phyloP scores from a whole-genome alignment of 2,888 invertebrate species.

The Campoplex nolae region DNA sequence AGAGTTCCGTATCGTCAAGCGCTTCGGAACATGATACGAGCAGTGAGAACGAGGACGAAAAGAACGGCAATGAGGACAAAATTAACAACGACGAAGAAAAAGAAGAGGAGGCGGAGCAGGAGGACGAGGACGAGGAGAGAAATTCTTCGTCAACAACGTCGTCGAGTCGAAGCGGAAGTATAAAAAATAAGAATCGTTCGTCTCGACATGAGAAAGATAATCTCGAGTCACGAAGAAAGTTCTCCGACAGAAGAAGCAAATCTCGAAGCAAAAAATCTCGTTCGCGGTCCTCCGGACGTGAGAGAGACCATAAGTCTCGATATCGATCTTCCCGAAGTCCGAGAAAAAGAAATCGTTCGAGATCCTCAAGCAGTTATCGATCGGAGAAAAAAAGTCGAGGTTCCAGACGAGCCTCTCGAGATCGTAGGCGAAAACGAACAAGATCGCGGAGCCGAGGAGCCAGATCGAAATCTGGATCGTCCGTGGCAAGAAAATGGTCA shows the following conservation, averaged over 20 bases:
- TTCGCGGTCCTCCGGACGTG: slow-evolving; percentile 71
- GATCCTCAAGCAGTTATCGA: slow-evolving; percentile 78
- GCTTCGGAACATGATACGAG: slow-evolving; percentile 73
- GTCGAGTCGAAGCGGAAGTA: slow-evolving; percentile 62
- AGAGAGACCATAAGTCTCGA: slow-evolving; percentile 72
- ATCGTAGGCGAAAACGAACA: slow-evolving; percentile 73
- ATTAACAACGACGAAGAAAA: slow-evolving; percentile 41
- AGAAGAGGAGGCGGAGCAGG: neutral
- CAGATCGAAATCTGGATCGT: slow-evolving; percentile 74
- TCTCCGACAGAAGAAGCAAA: slow-evolving; percentile 71
- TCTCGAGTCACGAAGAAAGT: slow-evolving; percentile 45
- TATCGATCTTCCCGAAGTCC: slow-evolving; percentile 60
- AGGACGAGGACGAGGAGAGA: slow-evolving; percentile 11
- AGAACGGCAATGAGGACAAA: slow-evolving; percentile 35
- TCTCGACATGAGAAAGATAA: slow-evolving; percentile 67
- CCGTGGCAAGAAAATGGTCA: slow-evolving; percentile 72
- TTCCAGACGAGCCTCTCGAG: slow-evolving; percentile 73
- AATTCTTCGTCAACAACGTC: slow-evolving; percentile 52
- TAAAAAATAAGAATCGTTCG: slow-evolving; percentile 72
- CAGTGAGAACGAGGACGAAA: slow-evolving; percentile 57
- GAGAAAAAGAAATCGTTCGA: slow-evolving; percentile 76
- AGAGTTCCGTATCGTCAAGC: slow-evolving; percentile 70
- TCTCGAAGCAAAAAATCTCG: slow-evolving; percentile 73
- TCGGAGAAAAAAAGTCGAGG: slow-evolving; percentile 68
- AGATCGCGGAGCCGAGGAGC: slow-evolving; percentile 71